phyloP scores from a whole-genome alignment of 2,888 invertebrate genomes.

The Microctonus aethiopoides region DNA sequence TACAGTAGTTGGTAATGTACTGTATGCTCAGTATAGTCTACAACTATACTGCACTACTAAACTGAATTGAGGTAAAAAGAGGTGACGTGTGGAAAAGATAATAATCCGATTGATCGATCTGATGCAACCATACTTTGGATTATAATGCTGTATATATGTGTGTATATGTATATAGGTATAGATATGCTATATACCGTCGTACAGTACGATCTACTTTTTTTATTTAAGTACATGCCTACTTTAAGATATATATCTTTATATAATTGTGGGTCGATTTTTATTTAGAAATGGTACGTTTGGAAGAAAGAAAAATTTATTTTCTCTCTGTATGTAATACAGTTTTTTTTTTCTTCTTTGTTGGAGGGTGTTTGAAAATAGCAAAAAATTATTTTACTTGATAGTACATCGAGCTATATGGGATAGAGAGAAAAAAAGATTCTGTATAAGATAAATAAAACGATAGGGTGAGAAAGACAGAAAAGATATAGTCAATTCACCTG shows the following conservation, averaged over 20 bases:
- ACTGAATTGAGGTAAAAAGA: conserved; percentile 26
- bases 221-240: too few species aligned
- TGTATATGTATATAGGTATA: background rate
- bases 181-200: too few species aligned
- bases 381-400: background rate
- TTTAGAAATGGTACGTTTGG: too few species aligned
- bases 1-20: background rate
- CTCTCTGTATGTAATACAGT: too few species aligned
- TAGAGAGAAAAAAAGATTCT: background rate
- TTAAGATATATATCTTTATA: too few species aligned
- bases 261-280: too few species aligned
- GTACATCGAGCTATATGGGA: background rate
- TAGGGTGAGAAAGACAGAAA: background rate
- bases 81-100: conserved; percentile 32
- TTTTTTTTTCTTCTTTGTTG: background rate
- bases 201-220: too few species aligned
- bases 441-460: background rate
- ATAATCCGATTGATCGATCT: conserved; percentile 42
- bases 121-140: conserved; percentile 26
- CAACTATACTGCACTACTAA: background rate
- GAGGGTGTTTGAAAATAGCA: background rate
- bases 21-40: background rate
- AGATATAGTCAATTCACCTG: conserved; percentile 17
- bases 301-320: background rate
- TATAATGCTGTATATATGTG: background rate